phyloP scores from a whole-genome alignment of 2,888 invertebrate genomes.

The Pristionchus arcanus region DNA sequence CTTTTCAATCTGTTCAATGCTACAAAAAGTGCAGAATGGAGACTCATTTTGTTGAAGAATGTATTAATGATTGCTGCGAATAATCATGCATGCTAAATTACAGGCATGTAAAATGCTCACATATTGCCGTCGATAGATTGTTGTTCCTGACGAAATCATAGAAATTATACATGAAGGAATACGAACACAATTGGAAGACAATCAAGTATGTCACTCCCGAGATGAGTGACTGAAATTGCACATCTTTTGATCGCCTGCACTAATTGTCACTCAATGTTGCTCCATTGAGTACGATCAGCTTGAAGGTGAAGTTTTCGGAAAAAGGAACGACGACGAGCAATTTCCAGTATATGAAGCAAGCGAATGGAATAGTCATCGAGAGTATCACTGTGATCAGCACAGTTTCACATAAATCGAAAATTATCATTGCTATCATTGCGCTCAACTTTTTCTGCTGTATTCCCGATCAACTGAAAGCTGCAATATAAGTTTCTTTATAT shows the following conservation, averaged over 20 bases:
- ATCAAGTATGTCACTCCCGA: background rate
- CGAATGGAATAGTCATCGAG: background rate
- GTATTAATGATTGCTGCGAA: background rate
- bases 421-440: too few relatives aligned
- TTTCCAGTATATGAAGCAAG: background rate
- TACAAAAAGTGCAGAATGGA: background rate
- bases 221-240: background rate
- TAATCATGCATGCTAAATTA: too few relatives aligned
- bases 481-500: too few relatives aligned
- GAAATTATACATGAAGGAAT: background rate
- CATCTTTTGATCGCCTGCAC: background rate
- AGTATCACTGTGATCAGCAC: background rate
- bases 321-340: background rate
- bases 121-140: background rate
- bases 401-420: background rate
- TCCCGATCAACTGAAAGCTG: too few relatives aligned
- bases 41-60: background rate
- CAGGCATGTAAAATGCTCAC: too few relatives aligned
- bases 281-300: too few relatives aligned
- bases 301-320: too few relatives aligned
- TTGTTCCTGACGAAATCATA: background rate
- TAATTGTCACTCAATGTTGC: background rate
- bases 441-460: too few relatives aligned
- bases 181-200: background rate
- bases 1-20: background rate